phyloP scores from a whole-genome alignment of 2,888 invertebrate genomes.

The Lasioglossum pauxillum region DNA sequence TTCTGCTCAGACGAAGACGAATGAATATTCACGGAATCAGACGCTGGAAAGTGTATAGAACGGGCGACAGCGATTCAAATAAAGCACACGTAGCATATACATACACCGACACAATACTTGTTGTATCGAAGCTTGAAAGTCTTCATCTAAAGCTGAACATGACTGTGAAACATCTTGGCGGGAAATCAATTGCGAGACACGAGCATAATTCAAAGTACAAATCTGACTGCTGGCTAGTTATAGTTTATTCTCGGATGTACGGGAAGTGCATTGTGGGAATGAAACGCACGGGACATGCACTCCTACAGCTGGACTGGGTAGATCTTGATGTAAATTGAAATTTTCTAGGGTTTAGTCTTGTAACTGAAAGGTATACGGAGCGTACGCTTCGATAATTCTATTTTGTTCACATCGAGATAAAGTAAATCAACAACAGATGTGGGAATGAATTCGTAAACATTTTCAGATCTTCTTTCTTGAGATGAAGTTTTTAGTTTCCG shows the following conservation, averaged over 20 bases:
- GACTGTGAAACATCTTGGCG: conserved; percentile 37
- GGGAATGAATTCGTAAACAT: background rate
- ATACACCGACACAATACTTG: background rate
- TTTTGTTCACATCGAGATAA: background rate
- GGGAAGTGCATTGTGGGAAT: background rate
- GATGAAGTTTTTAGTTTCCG: background rate
- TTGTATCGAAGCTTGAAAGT: conserved; percentile 17
- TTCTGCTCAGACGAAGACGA: background rate
- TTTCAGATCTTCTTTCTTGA: background rate
- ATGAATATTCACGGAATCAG: background rate
- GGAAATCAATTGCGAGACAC: conserved; percentile 62
- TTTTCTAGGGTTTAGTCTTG: background rate
- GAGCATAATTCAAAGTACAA: conserved; percentile 13
- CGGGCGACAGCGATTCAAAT: background rate
- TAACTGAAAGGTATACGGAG: background rate
- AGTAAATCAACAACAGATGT: background rate
- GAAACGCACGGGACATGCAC: background rate
- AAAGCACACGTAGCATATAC: background rate
- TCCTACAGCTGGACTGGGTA: background rate
- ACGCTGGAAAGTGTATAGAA: background rate
- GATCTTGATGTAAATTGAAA: background rate
- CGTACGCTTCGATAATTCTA: background rate
- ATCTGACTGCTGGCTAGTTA: conserved; percentile 27
- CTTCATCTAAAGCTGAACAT: conserved; percentile 30
- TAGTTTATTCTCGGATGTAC: conserved; percentile 31